Base-by-base conservation (phyloP, 2,797 vertebrate species). In the Spinus pinus region DNA sequence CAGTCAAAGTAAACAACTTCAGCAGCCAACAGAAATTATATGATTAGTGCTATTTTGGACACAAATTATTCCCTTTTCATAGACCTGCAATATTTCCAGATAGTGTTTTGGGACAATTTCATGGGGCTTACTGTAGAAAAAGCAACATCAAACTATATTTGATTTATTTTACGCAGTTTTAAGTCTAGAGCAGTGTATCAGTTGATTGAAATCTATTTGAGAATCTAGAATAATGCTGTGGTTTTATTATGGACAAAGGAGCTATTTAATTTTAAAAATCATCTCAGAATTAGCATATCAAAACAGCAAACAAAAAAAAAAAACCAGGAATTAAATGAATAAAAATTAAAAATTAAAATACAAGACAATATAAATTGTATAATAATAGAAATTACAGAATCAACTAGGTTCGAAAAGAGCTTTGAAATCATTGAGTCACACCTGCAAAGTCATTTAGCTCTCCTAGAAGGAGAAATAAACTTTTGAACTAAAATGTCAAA, bases 331-430 rank as follows among this genome's bases (percentile, higher is more conserved):
- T 12, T 50, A 61, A 77, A 81, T 42, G 0, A 54, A 57, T 51
- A 54, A 31, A 75, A 66, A 50, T 25, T 16, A 60, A 65, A 85
- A 46, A 62, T 8, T 28, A 39, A 82, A 39, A 56, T 31, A 35
- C 6, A 46, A 60, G 16, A 47, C 3, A 20, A 19, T 54, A 24
- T 37, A 35, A 46, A 39, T 22, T 46, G 3, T n/a, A 6, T 31
- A 42, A 23, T 5, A 88, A 46, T 22, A 72, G 10, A 65, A 83
- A 73, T 7, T 50, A 64, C 4, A 39, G 30, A 64, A 24, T 47
- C 13, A 64, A 0, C 4, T 14, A 41, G 7, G 2, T 24, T 13
- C 4, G 24, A 41, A 72, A 41, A 47, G 28, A 54, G 5, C 20
- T 56, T 47, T 56, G 33, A 47, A 13, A 47, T 24, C 1, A 20